Percentiles rank a stretch among this genome's conserved stretches.
Evolutionary conservation across 2,797 vertebrate genomes (phyloP).

Genomic region (Anas acuta): DNA sequence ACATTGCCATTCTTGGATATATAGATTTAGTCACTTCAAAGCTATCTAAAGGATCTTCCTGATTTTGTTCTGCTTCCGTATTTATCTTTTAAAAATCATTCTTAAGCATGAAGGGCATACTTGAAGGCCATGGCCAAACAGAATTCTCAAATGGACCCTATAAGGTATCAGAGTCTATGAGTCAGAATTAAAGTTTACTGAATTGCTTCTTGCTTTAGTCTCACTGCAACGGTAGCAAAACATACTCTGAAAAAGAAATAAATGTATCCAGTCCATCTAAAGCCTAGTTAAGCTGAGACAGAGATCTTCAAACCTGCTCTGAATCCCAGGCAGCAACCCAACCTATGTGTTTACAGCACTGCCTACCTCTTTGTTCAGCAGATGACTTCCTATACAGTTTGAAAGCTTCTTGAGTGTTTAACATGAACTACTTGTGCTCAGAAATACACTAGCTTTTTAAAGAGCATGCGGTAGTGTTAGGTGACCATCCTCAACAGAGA

Average conservation of each 20-base stretch:
- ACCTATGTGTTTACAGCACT: not conserved
- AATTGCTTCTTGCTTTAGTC: constrained; percentile 3
- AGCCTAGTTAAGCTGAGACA: not conserved
- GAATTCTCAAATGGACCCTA: not conserved
- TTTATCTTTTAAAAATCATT: not conserved
- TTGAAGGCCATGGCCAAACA: not conserved
- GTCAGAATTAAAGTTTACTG: constrained; percentile 9
- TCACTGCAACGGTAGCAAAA: not conserved
- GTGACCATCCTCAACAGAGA: not conserved
- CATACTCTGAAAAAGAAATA: constrained; percentile 1
- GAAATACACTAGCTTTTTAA: not conserved
- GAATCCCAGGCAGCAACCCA: not conserved
- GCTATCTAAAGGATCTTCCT: not conserved
- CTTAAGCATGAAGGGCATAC: not conserved
- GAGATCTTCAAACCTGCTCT: not conserved
- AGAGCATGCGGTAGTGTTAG: not conserved
- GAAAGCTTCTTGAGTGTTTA: not conserved
- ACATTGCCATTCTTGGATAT: not conserved
- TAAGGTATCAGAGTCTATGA: not conserved
- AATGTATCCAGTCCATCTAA: not conserved
- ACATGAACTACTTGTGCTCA: not conserved
- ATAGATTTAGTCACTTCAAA: not conserved
- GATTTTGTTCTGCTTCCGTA: not conserved
- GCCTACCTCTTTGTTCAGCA: not conserved
- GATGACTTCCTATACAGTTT: not conserved